These are phyloP conservation scores for Andricus quercusramuli DNA, from an alignment of 2,888 invertebrate species.

Conservation along the genomic window DNA sequence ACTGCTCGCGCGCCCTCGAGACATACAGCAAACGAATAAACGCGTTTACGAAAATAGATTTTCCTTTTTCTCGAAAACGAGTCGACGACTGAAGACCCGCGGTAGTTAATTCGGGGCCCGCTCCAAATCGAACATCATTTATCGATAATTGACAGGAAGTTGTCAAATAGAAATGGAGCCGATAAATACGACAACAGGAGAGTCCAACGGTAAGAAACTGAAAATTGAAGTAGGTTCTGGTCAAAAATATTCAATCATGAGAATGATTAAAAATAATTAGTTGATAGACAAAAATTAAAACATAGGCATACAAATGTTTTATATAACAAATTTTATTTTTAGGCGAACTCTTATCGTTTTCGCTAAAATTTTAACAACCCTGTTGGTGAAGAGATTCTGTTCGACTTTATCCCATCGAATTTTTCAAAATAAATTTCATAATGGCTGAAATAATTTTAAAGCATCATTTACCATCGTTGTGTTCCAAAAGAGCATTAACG, in stretches of 20 bases:
- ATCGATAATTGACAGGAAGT: not conserved
- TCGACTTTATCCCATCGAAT: too few relatives aligned
- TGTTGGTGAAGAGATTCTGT: too few relatives aligned
- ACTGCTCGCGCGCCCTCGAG: conserved; percentile 59
- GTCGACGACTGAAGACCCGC: conserved; percentile 55
- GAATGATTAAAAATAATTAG: too few relatives aligned
- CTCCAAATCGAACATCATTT: conserved; percentile 10
- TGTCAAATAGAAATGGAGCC: not conserved
- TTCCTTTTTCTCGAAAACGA: conserved; percentile 68
- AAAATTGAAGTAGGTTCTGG: not conserved
- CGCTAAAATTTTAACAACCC: too few relatives aligned
- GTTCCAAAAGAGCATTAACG: too few relatives aligned
- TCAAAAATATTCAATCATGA: not conserved
- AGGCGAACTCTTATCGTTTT: too few relatives aligned
- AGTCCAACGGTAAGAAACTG: not conserved
- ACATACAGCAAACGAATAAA: conserved; percentile 63
- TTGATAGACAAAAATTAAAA: not conserved
- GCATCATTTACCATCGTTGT: too few relatives aligned
- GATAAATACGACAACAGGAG: not conserved
- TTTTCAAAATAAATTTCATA: too few relatives aligned
- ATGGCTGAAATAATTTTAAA: too few relatives aligned
- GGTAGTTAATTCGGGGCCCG: conserved; percentile 30
- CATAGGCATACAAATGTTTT: not conserved
- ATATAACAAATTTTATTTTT: not conserved
- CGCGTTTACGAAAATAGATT: conserved; percentile 73